Base-by-base conservation (phyloP, 2,888 invertebrate genomes). In the Drosophila stalkeri region DNA sequence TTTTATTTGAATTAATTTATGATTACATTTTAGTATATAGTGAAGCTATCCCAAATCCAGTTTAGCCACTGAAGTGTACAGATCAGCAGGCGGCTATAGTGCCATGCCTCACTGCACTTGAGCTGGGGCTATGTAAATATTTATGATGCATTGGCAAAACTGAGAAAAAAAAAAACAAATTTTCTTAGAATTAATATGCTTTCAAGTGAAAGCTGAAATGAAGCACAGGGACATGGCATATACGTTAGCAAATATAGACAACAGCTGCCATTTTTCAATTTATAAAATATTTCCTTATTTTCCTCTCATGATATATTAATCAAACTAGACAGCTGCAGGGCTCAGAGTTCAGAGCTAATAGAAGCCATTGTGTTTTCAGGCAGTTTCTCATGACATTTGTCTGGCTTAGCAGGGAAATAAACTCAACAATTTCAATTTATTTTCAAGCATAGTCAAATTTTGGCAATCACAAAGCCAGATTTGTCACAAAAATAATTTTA, bases 11-110 rank as follows among this genome's bases (percentile, higher is more conserved):
- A 76, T 72, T 76, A 71, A 72, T 79, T 76, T 82, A 66, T 76
- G 76, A 74, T 85, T 79, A 67, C 63, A 37, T 77, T 77, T 80
- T 80, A 73, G 74, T 74, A 64, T 64, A 62, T 55, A 39, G 57
- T 60, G 63, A 23, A 41, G 39, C 46, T 44, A 39, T 7, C 6
- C 14, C 16, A 47, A 66, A 60, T 35, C 59, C 31, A 18, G 33
- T 18, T 43, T 64, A 46, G 47, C 54, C 64, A 78, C 56, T 78
- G 68, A 68, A 74, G 68, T 69, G 75, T 79, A 55, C 44, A 23
- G 27, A 61, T 51, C 44, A 23, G 39, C 49, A 8, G 16, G 33
- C 9, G 52, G 23, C 37, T 2, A 7, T 16, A 2, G 37, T 6
- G 37, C 16, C 37, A 66, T 66, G 75, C 80, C 57, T 64, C 75